Evolutionary conservation across 2,888 invertebrate species (phyloP).

Genomic region (Ectemnius continuus): DNA sequence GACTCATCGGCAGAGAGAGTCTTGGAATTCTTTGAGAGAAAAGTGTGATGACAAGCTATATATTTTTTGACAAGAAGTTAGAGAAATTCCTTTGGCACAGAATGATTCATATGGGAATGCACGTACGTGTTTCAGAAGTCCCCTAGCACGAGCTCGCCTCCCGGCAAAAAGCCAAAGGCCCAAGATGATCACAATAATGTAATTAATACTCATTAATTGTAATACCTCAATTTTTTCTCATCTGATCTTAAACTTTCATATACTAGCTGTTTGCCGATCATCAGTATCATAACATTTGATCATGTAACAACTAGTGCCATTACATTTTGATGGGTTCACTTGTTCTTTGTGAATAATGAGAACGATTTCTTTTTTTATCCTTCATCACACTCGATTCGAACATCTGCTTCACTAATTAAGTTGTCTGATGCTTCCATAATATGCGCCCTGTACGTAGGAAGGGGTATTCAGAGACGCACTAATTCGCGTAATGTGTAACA

Average conservation of each 20-base stretch:
- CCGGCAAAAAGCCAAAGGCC: slow-evolving; percentile 77
- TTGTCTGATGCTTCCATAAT: slow-evolving; percentile 62
- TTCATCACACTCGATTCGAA: slow-evolving; percentile 58
- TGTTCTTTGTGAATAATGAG: slow-evolving; percentile 52
- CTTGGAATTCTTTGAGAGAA: slow-evolving; percentile 16
- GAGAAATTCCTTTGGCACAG: slow-evolving; percentile 51
- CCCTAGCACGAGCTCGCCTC: slow-evolving; percentile 77
- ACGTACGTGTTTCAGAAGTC: slow-evolving; percentile 77
- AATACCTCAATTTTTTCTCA: slow-evolving; percentile 69
- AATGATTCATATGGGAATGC: slow-evolving; percentile 71
- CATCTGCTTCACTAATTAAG: slow-evolving; percentile 68
- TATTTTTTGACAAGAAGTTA: slow-evolving; percentile 39
- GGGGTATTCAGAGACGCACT: slow-evolving; percentile 38
- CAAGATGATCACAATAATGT: slow-evolving; percentile 77
- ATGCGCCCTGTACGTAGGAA: slow-evolving; percentile 30
- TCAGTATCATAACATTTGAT: slow-evolving; percentile 61
- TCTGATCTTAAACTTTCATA: slow-evolving; percentile 63
- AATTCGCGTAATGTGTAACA: slow-evolving; percentile 30
- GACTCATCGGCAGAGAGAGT: slow-evolving; percentile 30
- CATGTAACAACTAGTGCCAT: slow-evolving; percentile 54
- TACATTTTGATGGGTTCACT: slow-evolving; percentile 55
- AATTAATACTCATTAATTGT: slow-evolving; percentile 77
- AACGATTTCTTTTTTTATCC: slow-evolving; percentile 45
- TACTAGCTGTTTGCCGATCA: slow-evolving; percentile 64
- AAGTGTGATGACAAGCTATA: slow-evolving; percentile 27